Conservation (phyloP, 2,113 vertebrate genomes). For the Micronycteris hirsuta region DNA sequence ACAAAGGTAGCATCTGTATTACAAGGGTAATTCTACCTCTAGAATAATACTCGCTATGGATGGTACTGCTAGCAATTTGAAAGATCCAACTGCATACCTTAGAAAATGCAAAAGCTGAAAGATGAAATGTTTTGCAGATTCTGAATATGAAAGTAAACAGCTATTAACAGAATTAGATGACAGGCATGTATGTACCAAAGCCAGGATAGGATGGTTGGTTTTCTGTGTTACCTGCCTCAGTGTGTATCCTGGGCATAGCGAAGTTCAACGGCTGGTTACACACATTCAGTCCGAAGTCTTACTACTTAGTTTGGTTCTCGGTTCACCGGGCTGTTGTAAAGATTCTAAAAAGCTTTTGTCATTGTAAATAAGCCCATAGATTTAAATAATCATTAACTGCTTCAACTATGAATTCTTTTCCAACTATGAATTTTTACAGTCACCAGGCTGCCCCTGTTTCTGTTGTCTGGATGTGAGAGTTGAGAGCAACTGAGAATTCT, state of each 20-base stretch:
- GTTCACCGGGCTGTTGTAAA: not conserved
- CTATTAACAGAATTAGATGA: not conserved
- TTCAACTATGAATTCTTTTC: not conserved
- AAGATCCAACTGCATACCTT: not conserved
- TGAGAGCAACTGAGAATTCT: not conserved
- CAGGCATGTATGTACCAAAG: not conserved
- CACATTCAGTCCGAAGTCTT: not conserved
- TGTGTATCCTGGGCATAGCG: not conserved
- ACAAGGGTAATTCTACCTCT: not conserved
- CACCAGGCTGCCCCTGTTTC: not conserved
- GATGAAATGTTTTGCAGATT: not conserved
- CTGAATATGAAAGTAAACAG: constrained; percentile 22
- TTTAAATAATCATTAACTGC: constrained; percentile 31
- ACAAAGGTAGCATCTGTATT: not conserved
- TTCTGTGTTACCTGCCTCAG: not conserved
- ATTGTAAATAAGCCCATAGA: not conserved
- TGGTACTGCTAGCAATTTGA: not conserved
- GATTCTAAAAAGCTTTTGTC: not conserved
- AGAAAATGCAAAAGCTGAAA: not conserved
- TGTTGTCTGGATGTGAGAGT: not conserved
- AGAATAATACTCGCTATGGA: not conserved
- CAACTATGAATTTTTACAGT: not conserved
- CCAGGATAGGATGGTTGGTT: not conserved
- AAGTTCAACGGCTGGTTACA: not conserved
- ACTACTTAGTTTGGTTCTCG: not conserved